Conservation (phyloP, 1,140 invertebrate genomes). For the Aricia agestis region DNA sequence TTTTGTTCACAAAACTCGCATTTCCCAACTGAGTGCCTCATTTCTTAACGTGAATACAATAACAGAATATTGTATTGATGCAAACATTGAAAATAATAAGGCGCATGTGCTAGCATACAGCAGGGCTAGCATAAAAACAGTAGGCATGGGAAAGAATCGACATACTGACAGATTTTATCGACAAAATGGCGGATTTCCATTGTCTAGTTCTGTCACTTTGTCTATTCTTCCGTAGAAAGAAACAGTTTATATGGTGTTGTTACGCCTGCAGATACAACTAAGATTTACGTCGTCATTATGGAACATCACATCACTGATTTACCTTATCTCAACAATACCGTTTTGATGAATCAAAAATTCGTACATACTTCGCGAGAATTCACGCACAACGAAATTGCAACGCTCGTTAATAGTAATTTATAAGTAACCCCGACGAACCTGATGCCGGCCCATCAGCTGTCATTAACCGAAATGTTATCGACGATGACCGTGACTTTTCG, state of each 20-base stretch:
- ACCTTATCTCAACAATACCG: neutral
- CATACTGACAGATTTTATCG: no score
- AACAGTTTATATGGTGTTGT: no score
- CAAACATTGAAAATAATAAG: no score
- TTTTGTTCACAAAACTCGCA: neutral
- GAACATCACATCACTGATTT: neutral
- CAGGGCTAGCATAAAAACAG: no score
- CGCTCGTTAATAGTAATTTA: constrained; percentile 31
- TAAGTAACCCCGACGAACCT: constrained; percentile 35
- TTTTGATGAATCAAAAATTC: neutral
- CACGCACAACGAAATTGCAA: constrained; percentile 20
- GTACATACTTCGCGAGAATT: constrained; percentile 3
- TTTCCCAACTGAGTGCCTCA: neutral
- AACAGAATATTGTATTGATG: neutral
- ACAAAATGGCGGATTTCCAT: no score
- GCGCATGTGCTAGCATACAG: no score
- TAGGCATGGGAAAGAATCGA: no score
- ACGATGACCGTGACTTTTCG: constrained; percentile 42
- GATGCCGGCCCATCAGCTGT: constrained; percentile 42
- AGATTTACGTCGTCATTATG: no score
- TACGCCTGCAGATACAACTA: no score
- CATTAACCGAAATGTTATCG: constrained; percentile 45
- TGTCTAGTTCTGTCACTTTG: no score
- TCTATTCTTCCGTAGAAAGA: no score
- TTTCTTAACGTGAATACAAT: neutral